Base-by-base conservation (phyloP, 1,140 invertebrate genomes). In the Uloborus diversus region DNA sequence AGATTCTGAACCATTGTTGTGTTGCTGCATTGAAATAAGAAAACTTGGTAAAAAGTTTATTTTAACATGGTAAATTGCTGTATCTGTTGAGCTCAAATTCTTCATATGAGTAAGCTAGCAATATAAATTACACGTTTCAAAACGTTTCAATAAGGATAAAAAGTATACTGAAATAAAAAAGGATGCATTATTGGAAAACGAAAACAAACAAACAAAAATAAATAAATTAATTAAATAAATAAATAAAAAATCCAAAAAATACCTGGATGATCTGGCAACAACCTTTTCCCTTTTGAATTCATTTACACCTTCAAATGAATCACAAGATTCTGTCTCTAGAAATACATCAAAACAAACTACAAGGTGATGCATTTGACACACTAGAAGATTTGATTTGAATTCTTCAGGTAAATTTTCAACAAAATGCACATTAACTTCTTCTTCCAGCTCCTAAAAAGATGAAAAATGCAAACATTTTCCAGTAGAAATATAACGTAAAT, bases 321-420 rank as follows among this genome's bases (percentile, higher is more conserved):
- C 89, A 30, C 85, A 83, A 32, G 85, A 81, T 76, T 88, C 90
- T 0, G 94, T 93, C 86, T 97, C 95, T 32, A 97, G 86, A 82
- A 94, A 93, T 73, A 97, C 91, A 86, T 98, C 96, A 81, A 96
- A 91, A 85, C 93, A 95, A 57, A 92, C 91, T 82, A 94, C 89
- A 47, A 96, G 86, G 79, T 93, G 91, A 68, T 92, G 91, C 4
- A 97, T 87, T 87, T 96, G 94, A 30, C 91, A 89, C 17, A 92
- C 90, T 5, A 98, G 86, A 25, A 94, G 85, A 51, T 87, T 83
- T 56, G 86, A 56, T 81, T 87, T 85, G 35, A 88, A 84, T 65
- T 85, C 81, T 57, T 85, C 85, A 35, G 85, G 42, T 14, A 80
- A 27, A 30, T 4, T 42, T 42, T 80, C 68, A 30, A 80, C 28